Evolutionary conservation across 2,797 vertebrate species (phyloP), one percentile per base, ranked within the genome.

Genomic region (Coracias cyanogaster): DNA sequence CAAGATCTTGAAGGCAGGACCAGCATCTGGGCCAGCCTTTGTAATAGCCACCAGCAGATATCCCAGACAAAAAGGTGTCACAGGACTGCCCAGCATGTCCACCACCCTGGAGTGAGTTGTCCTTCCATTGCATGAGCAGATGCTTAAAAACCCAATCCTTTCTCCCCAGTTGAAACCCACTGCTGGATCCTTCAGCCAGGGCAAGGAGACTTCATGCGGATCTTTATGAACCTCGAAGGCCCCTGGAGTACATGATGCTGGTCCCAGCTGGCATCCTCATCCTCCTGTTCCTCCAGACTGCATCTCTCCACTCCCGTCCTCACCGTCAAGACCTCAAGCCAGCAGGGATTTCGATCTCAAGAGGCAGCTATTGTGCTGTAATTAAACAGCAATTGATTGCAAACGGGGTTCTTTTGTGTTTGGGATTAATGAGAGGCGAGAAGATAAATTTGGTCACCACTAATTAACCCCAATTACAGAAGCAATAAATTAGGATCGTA

Each of bases 381-480:
- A 97, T 97, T 97, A 97, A 97, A 95, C 90, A 73, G 71, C 96
- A 89, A 97, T 97, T 97, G 97, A 97, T 97, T 97, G 95, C 95
- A 96, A 96, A 96, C 88, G 87, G 94, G 86, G 35, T 97, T 95
- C 96, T 86, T 97, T 97, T 97, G 94, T 97, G 94, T 93, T 94
- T 66, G 91, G 96, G 93, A 97, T 97, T 97, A 97, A 97, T 96
- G 96, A 94, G 94, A 96, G 88, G 78, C 41, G 0, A 90, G 93
- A 92, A 97, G 96, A 97, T 96, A 97, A 96, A 97, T 97, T 95
- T 97, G 92, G 96, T 96, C 94, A 91, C 94, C 90, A 93, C 91
- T 97, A 97, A 97, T 97, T 97, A 96, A 97, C 96, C 97, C 94
- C 97, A 97, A 97, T 97, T 97, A 97, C 85, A 97, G 84, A 92